These are phyloP conservation scores for Cephus pulcher DNA, from an alignment of 2,888 invertebrate species.

Conservation along the genomic window DNA sequence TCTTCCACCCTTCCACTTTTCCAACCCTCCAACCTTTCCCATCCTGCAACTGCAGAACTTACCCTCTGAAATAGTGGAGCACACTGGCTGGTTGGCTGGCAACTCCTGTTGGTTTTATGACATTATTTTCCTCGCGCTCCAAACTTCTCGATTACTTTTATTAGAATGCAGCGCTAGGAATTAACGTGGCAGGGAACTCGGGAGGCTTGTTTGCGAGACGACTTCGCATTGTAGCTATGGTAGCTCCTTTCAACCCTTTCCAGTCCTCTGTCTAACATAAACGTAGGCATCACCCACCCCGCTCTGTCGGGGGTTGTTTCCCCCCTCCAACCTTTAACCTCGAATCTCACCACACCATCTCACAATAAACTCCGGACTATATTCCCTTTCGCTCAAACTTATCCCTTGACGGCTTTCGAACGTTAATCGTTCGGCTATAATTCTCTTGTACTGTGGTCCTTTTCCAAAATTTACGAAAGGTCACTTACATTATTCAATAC, in stretches of 20 bases:
- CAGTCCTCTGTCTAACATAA: not conserved
- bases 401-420: too few species aligned
- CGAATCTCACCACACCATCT: too few species aligned
- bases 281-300: too few species aligned
- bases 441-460: too few species aligned
- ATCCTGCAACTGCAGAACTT: constrained; percentile 29
- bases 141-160: constrained; percentile 58
- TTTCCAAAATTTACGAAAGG: too few species aligned
- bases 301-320: too few species aligned
- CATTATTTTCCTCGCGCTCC: constrained; percentile 51
- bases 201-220: constrained; percentile 33
- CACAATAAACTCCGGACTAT: too few species aligned
- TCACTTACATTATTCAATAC: too few species aligned
- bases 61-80: constrained; percentile 13
- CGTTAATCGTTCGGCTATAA: too few species aligned
- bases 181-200: constrained; percentile 42
- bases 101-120: constrained; percentile 44
- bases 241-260: constrained; percentile 12
- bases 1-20: constrained; percentile 1
- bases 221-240: constrained; percentile 23
- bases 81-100: constrained; percentile 20
- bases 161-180: constrained; percentile 52
- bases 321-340: too few species aligned
- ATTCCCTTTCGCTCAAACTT: too few species aligned
- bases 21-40: constrained; percentile 11